These are phyloP conservation scores for Mythimna impura DNA, from an alignment of 2,888 invertebrate species.

Conservation along the genomic window DNA sequence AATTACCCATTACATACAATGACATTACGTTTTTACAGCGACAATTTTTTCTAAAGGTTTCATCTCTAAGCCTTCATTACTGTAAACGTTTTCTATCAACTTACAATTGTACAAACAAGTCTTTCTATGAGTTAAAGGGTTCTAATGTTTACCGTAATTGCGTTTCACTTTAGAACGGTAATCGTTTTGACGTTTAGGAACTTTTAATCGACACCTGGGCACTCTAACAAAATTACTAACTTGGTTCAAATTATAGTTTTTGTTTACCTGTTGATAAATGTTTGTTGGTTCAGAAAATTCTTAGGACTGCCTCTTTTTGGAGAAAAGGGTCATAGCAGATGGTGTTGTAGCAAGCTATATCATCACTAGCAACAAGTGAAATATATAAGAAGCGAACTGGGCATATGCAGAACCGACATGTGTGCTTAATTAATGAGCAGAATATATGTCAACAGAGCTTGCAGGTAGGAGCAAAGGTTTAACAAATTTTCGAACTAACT, in stretches of 20 bases:
- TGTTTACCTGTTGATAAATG: constrained; percentile 52
- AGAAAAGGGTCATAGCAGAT: constrained; percentile 5
- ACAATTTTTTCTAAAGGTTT: constrained; percentile 77
- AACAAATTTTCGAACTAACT: constrained; percentile 55
- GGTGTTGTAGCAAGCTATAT: neutral
- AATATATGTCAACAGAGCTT: constrained; percentile 45
- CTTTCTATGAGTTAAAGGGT: constrained; percentile 73
- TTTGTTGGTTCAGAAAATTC: constrained; percentile 54
- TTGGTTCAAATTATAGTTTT: constrained; percentile 49
- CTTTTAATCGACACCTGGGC: constrained; percentile 63
- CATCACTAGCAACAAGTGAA: neutral
- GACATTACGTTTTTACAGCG: constrained; percentile 85
- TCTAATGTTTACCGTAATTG: constrained; percentile 75
- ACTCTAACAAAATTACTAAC: constrained; percentile 57
- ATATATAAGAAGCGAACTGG: neutral
- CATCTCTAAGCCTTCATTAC: constrained; percentile 84
- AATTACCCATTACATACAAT: constrained; percentile 88
- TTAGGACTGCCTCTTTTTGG: constrained; percentile 21
- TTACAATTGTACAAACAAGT: constrained; percentile 83
- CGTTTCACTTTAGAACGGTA: constrained; percentile 52
- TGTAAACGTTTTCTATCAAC: constrained; percentile 85
- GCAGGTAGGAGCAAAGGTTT: constrained; percentile 44
- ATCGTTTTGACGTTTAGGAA: constrained; percentile 61
- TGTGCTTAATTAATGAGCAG: constrained; percentile 43
- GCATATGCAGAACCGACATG: constrained; percentile 29